Conservation (phyloP, 92 coral and sea anemone genomes). For the Plumapathes pennacea region DNA sequence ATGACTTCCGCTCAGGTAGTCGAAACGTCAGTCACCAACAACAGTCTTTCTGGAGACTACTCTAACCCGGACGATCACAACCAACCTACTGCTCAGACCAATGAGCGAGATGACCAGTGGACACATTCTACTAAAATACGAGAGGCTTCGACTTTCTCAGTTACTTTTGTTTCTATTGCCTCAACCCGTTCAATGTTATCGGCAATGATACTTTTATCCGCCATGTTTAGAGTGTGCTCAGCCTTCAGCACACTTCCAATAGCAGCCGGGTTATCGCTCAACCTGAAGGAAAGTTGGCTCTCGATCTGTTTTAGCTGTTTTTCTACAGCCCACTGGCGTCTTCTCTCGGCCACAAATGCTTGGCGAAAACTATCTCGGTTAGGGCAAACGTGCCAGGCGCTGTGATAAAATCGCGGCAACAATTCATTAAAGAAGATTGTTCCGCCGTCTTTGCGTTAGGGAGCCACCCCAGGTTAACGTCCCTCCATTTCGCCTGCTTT, state of each 20-base stretch:
- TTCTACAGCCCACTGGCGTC: conserved; percentile 34
- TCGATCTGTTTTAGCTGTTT: conserved; percentile 30
- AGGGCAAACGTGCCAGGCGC: conserved; percentile 36
- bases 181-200: no score
- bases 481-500: conserved; percentile 2
- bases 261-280: conserved; percentile 55
- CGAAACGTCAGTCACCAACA: no score
- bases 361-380: conserved; percentile 42
- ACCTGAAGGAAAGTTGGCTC: conserved; percentile 31
- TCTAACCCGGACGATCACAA: no score
- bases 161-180: no score
- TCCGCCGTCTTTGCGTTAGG: neutral
- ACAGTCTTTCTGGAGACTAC: no score
- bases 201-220: no score
- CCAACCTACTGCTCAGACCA: no score
- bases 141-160: no score
- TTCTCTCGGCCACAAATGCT: conserved; percentile 32
- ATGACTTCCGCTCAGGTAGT: no score
- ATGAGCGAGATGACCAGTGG: no score
- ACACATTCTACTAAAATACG: no score
- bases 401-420: conserved; percentile 8
- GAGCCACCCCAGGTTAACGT: conserved; percentile 1
- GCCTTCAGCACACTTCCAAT: conserved; percentile 47
- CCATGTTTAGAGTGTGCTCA: no score
- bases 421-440: conserved; percentile 9